These are phyloP conservation scores for Chaunax sp. DNA, from an alignment of 2,797 vertebrate genomes.

Conservation along the genomic window DNA sequence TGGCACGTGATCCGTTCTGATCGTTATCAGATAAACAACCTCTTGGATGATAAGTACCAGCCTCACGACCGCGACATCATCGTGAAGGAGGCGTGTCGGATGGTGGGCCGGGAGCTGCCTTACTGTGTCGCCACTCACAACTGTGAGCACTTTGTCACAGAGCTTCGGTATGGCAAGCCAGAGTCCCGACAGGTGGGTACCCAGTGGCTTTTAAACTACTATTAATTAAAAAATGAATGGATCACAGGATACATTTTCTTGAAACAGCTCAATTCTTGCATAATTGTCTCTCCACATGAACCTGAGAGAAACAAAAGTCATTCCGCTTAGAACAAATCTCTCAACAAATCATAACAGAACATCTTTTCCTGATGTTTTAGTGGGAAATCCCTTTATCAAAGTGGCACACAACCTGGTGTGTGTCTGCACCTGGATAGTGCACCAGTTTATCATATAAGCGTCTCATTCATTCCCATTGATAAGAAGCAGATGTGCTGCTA, in stretches of 20 bases:
- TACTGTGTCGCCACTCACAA: constrained; percentile 76
- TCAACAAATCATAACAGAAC: not conserved
- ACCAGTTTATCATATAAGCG: not conserved
- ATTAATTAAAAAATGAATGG: no score
- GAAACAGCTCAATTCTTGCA: not conserved
- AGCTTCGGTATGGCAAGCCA: constrained; percentile 80
- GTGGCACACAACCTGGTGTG: constrained; percentile 7
- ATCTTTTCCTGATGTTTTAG: not conserved
- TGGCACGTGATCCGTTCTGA: constrained; percentile 62
- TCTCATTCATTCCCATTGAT: constrained; percentile 26
- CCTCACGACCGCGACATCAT: constrained; percentile 62
- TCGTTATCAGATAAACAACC: constrained; percentile 78
- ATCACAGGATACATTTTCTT: not conserved
- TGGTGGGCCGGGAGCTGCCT: constrained; percentile 60
- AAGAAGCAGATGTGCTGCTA: constrained; percentile 43
- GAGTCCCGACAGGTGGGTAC: constrained; percentile 80
- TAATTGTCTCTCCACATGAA: not conserved
- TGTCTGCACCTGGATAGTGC: constrained; percentile 22
- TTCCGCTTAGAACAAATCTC: not conserved
- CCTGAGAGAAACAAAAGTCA: not conserved
- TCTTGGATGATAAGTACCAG: constrained; percentile 65
- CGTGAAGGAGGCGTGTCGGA: constrained; percentile 63
- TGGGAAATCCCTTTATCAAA: constrained; percentile 25
- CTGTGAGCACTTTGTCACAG: constrained; percentile 87
- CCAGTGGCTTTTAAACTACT: no score